A percentile compares a stretch with the other conserved stretches of the same genome.
Evolutionary conservation across 2,797 vertebrate genomes (phyloP).

Genomic region (Allobates femoralis): DNA sequence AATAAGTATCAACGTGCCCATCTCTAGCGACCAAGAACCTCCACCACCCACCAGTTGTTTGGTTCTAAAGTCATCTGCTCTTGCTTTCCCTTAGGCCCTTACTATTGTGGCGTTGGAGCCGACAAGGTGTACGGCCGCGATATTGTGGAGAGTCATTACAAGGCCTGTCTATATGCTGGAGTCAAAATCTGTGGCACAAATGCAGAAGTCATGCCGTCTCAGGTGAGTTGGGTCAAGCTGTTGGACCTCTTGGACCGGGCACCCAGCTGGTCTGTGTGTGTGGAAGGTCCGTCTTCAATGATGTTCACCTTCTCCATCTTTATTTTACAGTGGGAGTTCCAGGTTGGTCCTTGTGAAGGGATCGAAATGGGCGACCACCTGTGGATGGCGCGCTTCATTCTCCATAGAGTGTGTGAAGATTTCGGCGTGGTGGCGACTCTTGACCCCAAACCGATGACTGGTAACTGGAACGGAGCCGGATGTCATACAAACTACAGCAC

Average conservation of each 20-base stretch:
- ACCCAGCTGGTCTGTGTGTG: background rate
- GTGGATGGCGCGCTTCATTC: conserved; percentile 86
- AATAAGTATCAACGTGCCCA: no score
- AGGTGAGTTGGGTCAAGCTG: conserved; percentile 72
- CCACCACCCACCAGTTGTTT: no score
- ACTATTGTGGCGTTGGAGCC: conserved; percentile 88
- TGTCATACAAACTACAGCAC: conserved; percentile 92
- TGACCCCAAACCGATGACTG: conserved; percentile 85
- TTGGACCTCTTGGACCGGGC: background rate
- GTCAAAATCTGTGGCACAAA: conserved; percentile 82
- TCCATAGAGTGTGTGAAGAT: conserved; percentile 88
- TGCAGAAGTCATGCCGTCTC: conserved; percentile 90
- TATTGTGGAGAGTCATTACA: conserved; percentile 85
- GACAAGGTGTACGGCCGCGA: conserved; percentile 84
- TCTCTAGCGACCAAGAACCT: no score
- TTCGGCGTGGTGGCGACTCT: conserved; percentile 84
- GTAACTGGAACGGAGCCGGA: conserved; percentile 87
- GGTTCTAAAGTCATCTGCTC: background rate
- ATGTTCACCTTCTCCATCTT: background rate
- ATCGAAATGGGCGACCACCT: conserved; percentile 87
- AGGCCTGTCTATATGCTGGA: conserved; percentile 82
- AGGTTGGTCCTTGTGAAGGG: conserved; percentile 86
- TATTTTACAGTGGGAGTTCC: conserved; percentile 86
- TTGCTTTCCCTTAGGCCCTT: conserved; percentile 77
- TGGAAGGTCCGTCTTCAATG: background rate